These are phyloP conservation scores for Sepiola atlantica DNA, from an alignment of 2,888 invertebrate genomes.

Conservation along the genomic window DNA sequence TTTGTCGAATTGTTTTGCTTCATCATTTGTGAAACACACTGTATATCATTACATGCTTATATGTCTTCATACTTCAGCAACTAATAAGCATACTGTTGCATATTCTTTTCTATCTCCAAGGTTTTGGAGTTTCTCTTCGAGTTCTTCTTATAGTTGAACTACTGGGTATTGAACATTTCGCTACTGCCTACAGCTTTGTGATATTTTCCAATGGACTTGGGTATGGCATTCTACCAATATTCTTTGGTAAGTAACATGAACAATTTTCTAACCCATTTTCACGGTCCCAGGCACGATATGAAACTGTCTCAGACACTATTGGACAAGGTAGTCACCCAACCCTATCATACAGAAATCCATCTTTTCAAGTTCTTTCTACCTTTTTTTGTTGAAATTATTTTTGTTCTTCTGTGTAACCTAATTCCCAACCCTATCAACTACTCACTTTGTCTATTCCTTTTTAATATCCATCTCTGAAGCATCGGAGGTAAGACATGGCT, in stretches of 20 bases:
- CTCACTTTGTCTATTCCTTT: too few relatives aligned
- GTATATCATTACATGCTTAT: too few relatives aligned
- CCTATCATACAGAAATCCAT: too few relatives aligned
- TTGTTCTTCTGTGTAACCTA: too few relatives aligned
- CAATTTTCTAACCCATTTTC: not conserved
- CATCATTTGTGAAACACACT: too few relatives aligned
- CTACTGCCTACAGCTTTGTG: not conserved
- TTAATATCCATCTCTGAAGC: too few relatives aligned
- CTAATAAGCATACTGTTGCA: not conserved
- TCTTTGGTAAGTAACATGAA: not conserved
- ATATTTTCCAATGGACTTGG: not conserved
- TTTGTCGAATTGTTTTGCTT: too few relatives aligned
- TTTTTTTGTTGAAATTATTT: too few relatives aligned
- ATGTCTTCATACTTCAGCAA: not conserved
- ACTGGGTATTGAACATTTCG: not conserved
- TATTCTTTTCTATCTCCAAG: not conserved
- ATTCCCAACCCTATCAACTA: too few relatives aligned
- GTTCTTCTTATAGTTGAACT: not conserved
- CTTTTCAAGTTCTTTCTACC: too few relatives aligned
- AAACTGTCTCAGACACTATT: not conserved
- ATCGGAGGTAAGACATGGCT: too few relatives aligned
- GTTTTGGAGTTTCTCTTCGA: not conserved
- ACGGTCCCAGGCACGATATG: not conserved
- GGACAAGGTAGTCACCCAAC: not conserved
- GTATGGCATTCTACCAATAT: not conserved